Percentiles rank a stretch among this genome's conserved stretches.
phyloP scores from a whole-genome alignment of 2,888 invertebrate species.

The Lepidochrysops patricia region DNA sequence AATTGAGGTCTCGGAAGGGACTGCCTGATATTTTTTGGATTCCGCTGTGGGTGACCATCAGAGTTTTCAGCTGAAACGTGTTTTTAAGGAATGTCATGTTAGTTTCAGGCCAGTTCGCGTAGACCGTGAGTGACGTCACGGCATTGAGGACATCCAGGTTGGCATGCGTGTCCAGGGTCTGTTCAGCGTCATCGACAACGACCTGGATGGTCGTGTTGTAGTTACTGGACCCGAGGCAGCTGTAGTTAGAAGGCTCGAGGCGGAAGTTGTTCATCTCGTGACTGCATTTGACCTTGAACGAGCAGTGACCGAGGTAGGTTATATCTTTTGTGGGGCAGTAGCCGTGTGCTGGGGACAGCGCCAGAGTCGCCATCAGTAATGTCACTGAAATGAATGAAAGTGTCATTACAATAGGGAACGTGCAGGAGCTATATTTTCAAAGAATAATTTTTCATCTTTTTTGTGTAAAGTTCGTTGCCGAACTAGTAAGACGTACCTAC shows the following conservation, averaged over 20 bases:
- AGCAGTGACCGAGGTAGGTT: constrained; percentile 34
- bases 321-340: constrained; percentile 38
- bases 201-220: constrained; percentile 41
- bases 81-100: constrained; percentile 41
- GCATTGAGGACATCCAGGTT: constrained; percentile 36
- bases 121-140: constrained; percentile 41
- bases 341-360: constrained; percentile 29
- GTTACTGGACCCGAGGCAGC: constrained; percentile 51
- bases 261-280: constrained; percentile 34
- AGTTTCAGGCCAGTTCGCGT: constrained; percentile 37
- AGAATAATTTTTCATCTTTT: too few species aligned
- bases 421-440: too few species aligned
- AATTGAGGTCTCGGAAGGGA: constrained; percentile 42
- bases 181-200: constrained; percentile 36
- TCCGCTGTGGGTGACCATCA: constrained; percentile 36
- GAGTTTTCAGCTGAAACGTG: constrained; percentile 37
- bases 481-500: too few species aligned
- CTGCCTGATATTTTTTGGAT: constrained; percentile 36
- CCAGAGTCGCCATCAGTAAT: constrained; percentile 28
- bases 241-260: constrained; percentile 35
- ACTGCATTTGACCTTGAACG: constrained; percentile 39
- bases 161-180: constrained; percentile 32
- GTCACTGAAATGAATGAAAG: constrained; percentile 32
- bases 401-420: neutral
- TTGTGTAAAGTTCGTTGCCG: too few species aligned